Evolutionary conservation across 1,140 invertebrate genomes (phyloP), one percentile per base, ranked within the genome.

Genomic region (Thaumetopoea pityocampa): DNA sequence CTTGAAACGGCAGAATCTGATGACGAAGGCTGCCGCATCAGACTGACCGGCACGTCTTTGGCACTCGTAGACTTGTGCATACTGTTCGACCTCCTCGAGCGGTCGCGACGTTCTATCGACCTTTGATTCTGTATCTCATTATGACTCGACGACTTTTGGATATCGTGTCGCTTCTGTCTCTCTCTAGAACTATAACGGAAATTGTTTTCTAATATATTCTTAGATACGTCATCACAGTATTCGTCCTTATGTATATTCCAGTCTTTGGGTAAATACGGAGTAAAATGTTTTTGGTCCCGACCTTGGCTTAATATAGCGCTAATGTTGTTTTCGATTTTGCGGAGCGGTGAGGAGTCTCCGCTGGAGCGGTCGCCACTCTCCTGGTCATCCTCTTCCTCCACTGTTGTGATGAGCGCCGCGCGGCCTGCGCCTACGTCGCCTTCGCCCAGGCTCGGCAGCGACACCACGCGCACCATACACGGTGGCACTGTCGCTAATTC

Each of bases 31-130:
- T 85, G 83, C n/a, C 85, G 57, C 59, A 82, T 78, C 27, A 85
- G 85, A 24, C 88, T 87, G 9, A 90, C 73, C 24, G 89, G 72
- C 84, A 90, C 90, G 60, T 91, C 90, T 67, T 91, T 91, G 18
- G 89, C 89, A 63, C 89, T 90, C 43, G 89, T 89, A 1, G 90
- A 90, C 61, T 91, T 91, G 53, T 91, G 90, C 52, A 90, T 90
- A 43, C 90, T 89, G 43, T 85, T 86, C 3, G 83, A 74, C 27
- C 86, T 72, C 33, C 85, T 70, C 4, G 87, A 78, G 35, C 87
- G 72, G 26, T 86, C 86, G 4, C 87, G 78, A 19, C 87, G 84
- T 27, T 88, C 87, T 38, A 88, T 86, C 14, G 87, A 85, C 16
- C 82, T 67, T 48, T 87, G 82, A 49, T 72, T 86, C 23, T 85